These are phyloP conservation scores for Melanotaenia trifasciata DNA, from an alignment of 2,797 vertebrate genomes.

Conservation along the genomic window DNA sequence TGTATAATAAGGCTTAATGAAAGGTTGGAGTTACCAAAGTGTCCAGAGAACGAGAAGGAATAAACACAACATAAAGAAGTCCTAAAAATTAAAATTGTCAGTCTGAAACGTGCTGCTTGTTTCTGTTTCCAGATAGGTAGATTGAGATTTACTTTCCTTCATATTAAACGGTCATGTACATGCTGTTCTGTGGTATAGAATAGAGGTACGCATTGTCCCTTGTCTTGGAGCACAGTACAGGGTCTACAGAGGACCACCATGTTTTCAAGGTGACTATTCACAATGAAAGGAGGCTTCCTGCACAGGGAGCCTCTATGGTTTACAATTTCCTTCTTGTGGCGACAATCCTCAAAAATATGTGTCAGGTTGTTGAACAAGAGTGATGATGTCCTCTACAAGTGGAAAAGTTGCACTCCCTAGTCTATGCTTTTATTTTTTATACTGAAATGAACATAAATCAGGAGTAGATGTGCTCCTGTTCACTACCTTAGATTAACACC, in stretches of 20 bases:
- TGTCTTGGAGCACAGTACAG: constrained; percentile 35
- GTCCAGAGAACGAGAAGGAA: constrained; percentile 77
- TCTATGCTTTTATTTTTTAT: constrained; percentile 31
- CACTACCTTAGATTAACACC: constrained; percentile 38
- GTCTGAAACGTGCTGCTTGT: constrained; percentile 62
- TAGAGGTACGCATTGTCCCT: constrained; percentile 28
- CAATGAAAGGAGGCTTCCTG: constrained; percentile 82
- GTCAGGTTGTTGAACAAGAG: constrained; percentile 81
- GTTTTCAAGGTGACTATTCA: constrained; percentile 81
- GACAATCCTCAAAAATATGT: constrained; percentile 82
- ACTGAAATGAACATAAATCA: constrained; percentile 12
- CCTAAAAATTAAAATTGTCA: constrained; percentile 77
- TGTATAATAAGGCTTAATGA: constrained; percentile 84
- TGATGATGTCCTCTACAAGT: constrained; percentile 71
- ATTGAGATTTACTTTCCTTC: constrained; percentile 9
- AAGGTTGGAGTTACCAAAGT: constrained; percentile 79
- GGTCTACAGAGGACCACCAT: constrained; percentile 66
- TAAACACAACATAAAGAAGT: constrained; percentile 86
- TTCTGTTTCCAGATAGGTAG: constrained; percentile 25
- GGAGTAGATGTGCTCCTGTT: constrained; percentile 18
- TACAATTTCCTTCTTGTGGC: constrained; percentile 88
- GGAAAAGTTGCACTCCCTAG: constrained; percentile 52
- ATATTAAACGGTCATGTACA: background rate
- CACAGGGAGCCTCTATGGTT: constrained; percentile 79
- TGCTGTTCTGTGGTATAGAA: background rate